Evolutionary conservation across 2,113 vertebrate genomes (phyloP).

Genomic region (Nycticebus coucang): DNA sequence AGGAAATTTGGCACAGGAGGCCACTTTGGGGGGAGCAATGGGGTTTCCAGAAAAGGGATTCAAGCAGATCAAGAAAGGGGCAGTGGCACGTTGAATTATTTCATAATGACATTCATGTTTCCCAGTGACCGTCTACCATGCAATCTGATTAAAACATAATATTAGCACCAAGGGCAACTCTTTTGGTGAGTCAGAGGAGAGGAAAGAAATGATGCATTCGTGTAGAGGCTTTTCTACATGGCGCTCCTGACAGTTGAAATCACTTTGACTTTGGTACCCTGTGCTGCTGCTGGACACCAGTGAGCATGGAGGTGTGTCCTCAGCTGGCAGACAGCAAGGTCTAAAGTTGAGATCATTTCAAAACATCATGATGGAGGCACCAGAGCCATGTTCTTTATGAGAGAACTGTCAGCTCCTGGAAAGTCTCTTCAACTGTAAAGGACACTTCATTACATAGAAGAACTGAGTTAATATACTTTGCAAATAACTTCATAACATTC

Average conservation of each 20-base stretch:
- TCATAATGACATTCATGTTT: not conserved
- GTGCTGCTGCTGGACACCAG: conserved; percentile 32
- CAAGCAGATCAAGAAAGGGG: not conserved
- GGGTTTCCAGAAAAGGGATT: not conserved
- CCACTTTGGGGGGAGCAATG: not conserved
- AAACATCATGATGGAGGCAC: conserved; percentile 79
- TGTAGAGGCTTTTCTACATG: conserved; percentile 73
- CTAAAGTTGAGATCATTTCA: conserved; percentile 82
- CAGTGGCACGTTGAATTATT: not conserved
- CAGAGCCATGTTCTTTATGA: conserved; percentile 78
- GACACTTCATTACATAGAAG: conserved; percentile 83
- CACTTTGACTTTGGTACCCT: conserved; percentile 56
- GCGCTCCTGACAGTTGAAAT: conserved; percentile 72
- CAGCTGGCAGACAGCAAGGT: conserved; percentile 79
- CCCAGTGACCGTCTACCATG: not conserved
- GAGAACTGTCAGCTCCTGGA: conserved; percentile 78
- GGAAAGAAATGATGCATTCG: conserved; percentile 58
- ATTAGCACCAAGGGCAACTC: conserved; percentile 5
- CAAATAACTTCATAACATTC: conserved; percentile 85
- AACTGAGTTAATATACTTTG: conserved; percentile 82
- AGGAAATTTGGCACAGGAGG: conserved; percentile 9
- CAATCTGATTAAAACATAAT: conserved; percentile 9
- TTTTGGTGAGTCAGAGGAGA: not conserved
- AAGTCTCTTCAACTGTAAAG: conserved; percentile 78
- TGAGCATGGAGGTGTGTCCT: conserved; percentile 65